Conservation (phyloP, 1,140 invertebrate species). For the Hyposmocoma kahamanoa region DNA sequence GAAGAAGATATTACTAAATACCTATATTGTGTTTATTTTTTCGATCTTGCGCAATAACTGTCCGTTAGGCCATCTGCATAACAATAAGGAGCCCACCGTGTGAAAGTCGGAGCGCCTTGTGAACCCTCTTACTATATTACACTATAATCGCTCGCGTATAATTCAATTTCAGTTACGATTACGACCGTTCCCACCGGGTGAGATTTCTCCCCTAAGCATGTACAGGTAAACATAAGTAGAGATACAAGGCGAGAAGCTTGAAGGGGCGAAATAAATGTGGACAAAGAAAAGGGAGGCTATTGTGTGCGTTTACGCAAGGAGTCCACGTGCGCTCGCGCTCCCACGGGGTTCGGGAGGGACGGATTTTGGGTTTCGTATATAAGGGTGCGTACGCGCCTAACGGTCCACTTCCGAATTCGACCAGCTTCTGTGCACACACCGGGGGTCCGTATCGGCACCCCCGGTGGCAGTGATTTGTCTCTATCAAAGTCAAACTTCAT, state of each 20-base stretch:
- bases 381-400: conserved; percentile 26
- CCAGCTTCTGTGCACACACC: conserved; percentile 38
- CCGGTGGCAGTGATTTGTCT: conserved; percentile 15
- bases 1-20: too few species aligned
- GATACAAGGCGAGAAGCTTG: conserved; percentile 61
- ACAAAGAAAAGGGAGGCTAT: conserved; percentile 55
- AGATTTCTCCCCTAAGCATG: conserved; percentile 55
- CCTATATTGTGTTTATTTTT: too few species aligned
- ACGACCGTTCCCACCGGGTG: conserved; percentile 55
- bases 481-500: conserved; percentile 3
- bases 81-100: conserved; percentile 44
- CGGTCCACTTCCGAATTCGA: conserved; percentile 47
- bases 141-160: conserved; percentile 47
- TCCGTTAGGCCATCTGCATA: conserved; percentile 25
- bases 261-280: conserved; percentile 56
- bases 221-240: conserved; percentile 55
- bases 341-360: conserved; percentile 49
- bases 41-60: conserved; percentile 7
- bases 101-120: conserved; percentile 40
- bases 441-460: conserved; percentile 50
- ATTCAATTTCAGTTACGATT: conserved; percentile 62
- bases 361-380: conserved; percentile 50
- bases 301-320: conserved; percentile 62
- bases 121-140: conserved; percentile 45
- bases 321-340: conserved; percentile 58